These are phyloP conservation scores for Sesia bembeciformis DNA, from an alignment of 2,888 invertebrate genomes.

Conservation along the genomic window DNA sequence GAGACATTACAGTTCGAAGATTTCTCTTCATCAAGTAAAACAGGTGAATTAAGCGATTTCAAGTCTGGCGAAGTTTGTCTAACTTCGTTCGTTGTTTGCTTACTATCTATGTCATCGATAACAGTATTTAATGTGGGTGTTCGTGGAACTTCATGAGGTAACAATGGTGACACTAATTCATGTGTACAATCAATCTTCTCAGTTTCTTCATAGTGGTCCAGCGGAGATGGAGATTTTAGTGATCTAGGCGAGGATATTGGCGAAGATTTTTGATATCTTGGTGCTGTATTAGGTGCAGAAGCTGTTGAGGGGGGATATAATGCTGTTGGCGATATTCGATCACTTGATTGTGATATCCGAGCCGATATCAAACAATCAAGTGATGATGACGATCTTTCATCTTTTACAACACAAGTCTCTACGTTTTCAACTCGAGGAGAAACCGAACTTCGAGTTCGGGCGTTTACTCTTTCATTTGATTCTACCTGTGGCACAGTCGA, in stretches of 20 bases:
- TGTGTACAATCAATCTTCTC: slow-evolving; percentile 22
- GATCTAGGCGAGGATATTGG: slow-evolving; percentile 44
- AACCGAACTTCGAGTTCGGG: slow-evolving; percentile 30
- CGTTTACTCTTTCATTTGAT: slow-evolving; percentile 27
- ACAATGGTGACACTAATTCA: slow-evolving; percentile 22
- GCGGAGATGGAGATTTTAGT: slow-evolving; percentile 29
- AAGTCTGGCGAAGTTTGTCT: background rate
- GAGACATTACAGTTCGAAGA: slow-evolving; percentile 19
- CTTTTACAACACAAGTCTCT: slow-evolving; percentile 17
- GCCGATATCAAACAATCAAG: slow-evolving; percentile 26
- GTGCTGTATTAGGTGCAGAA: slow-evolving; percentile 23
- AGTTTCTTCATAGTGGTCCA: slow-evolving; percentile 20
- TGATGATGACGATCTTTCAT: slow-evolving; percentile 20
- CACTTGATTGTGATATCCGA: slow-evolving; percentile 20
- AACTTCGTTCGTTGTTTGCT: background rate
- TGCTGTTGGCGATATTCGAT: slow-evolving; percentile 32
- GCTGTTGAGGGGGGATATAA: slow-evolving; percentile 20
- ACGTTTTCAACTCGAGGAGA: slow-evolving; percentile 32
- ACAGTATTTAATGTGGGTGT: background rate
- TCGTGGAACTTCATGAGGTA: background rate
- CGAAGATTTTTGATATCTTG: slow-evolving; percentile 42
- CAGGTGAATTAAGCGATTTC: background rate
- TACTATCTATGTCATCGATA: background rate
- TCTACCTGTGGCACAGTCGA: slow-evolving; percentile 15
- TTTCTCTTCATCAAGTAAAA: slow-evolving; percentile 27